Conservation (phyloP, 2,888 invertebrate genomes). For the Ochropacha duplaris region DNA sequence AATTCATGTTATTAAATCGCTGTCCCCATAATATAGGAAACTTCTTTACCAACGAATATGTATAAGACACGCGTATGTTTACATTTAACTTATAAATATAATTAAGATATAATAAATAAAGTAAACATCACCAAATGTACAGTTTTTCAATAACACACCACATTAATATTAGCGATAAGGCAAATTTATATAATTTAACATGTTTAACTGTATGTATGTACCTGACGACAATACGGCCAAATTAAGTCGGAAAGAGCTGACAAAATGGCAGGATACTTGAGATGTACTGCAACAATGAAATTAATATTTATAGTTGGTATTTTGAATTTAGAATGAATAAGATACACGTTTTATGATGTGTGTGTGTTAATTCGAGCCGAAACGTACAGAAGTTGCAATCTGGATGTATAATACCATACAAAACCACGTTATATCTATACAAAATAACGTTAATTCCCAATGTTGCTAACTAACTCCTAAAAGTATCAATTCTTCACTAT, state of each 20-base stretch:
- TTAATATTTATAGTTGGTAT: not conserved
- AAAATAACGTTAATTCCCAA: not conserved
- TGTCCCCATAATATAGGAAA: conserved; percentile 19
- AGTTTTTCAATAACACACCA: not conserved
- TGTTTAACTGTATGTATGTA: not conserved
- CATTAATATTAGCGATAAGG: not conserved
- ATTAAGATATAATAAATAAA: conserved; percentile 17
- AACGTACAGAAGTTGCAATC: not conserved
- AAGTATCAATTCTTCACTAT: conserved; percentile 5
- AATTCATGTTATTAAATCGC: conserved; percentile 13
- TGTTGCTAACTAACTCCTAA: conserved; percentile 4
- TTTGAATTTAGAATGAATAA: too few relatives aligned
- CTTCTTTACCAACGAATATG: conserved; percentile 24
- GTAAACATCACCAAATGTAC: conserved; percentile 25
- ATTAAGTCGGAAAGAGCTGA: not conserved
- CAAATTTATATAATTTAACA: not conserved
- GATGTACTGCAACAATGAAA: too few relatives aligned
- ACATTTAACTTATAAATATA: not conserved
- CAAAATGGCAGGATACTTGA: too few relatives aligned
- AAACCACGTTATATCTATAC: not conserved
- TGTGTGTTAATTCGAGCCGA: not conserved
- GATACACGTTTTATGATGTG: not conserved
- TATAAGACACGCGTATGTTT: conserved; percentile 24
- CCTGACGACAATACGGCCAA: not conserved
- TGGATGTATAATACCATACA: not conserved